Evolutionary conservation across 2,797 vertebrate genomes (phyloP), one percentile per base, ranked within the genome.

Genomic region (Macropus fuliginosus): DNA sequence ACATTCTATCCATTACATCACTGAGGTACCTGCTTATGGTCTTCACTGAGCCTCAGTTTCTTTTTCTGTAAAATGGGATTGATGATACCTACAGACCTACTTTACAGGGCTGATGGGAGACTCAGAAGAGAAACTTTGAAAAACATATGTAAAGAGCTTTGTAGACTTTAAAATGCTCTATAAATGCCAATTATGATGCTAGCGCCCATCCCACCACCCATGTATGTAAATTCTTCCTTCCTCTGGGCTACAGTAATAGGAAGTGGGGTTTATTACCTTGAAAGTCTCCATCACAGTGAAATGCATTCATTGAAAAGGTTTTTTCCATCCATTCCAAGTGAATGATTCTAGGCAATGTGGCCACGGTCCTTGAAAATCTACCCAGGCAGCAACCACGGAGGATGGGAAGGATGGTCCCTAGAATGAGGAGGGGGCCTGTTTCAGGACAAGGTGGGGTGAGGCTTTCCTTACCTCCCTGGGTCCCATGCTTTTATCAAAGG

Each of bases 301-400:
- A 95, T 29, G 81, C 34, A n/a, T 94, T 96, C 95, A 91, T 93
- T 4, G 90, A 94, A 97, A 97, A 98, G 96, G 46, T 3, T 94
- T 97, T 98, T 98, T 96, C 95, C 92, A 95, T 94, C 56, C 11
- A 95, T 95, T 97, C 97, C 97, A 94, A 98, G 96, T 92, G 54
- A 97, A 96, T 31, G 94, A 91, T 92, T 97, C 11, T 50, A 96
- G 74, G 96, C 91, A 96, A 95, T 95, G 91, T 57, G 94, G 81
- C 87, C 74, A 0, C 56, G 94, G 96, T 91, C 93, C 95, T 62
- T 56, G 81, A 96, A 98, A 98, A 95, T 97, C 96, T 93, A 21
- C 95, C 21, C 2, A 97, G 96, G 94, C 96, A 92, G 55, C 94
- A 97, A 92, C 59, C 93, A 90, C 55, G 28, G 94, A 94, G 93